Conservation (phyloP, 1,140 invertebrate species). For the Brevipalpus yothersi region DNA sequence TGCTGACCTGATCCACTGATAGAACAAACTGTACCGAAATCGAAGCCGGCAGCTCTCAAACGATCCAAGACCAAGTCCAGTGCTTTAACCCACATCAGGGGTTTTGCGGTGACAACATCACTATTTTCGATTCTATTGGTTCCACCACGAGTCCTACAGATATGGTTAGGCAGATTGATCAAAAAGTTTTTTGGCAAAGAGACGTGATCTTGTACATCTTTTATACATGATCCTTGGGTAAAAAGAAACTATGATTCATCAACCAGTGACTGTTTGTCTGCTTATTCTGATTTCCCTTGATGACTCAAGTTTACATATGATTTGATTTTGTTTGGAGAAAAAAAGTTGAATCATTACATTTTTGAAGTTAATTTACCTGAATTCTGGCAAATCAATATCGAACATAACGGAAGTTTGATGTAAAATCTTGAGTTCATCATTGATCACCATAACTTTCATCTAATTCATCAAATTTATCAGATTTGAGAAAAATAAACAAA, state of each 20-base stretch:
- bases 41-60: constrained; percentile 41
- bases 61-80: constrained; percentile 69
- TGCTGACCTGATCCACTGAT: constrained; percentile 73
- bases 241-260: not conserved
- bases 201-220: not conserved
- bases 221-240: not conserved
- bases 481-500: not conserved
- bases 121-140: constrained; percentile 33
- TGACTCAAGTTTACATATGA: not conserved
- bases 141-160: constrained; percentile 45
- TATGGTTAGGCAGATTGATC: not conserved
- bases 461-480: constrained; percentile 24
- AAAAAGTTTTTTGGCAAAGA: not conserved
- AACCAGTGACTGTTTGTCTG: not conserved
- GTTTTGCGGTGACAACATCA: constrained; percentile 45
- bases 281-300: not conserved
- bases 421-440: constrained; percentile 41
- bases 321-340: not conserved
- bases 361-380: constrained; percentile 32
- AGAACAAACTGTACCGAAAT: constrained; percentile 53
- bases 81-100: constrained; percentile 83
- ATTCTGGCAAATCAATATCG: constrained; percentile 70
- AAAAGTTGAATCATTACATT: not conserved
- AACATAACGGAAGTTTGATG: constrained; percentile 59
- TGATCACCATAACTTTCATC: constrained; percentile 68